Base-by-base conservation (phyloP, 1,140 invertebrate genomes). In the Mesaphorura yosii region DNA sequence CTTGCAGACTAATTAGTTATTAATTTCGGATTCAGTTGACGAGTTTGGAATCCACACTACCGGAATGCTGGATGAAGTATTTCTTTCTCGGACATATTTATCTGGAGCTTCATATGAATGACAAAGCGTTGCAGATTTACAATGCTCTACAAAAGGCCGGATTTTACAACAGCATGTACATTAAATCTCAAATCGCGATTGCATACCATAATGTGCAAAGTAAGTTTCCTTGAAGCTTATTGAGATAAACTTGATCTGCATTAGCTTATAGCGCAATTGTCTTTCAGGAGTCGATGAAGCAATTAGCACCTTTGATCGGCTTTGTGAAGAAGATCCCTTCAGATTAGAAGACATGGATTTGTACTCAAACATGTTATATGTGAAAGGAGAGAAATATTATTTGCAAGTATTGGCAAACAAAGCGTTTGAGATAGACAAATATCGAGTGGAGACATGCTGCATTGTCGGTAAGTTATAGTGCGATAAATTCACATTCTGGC, bases 401-500 rank as follows among this genome's bases (percentile, higher is more conserved):
- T 72, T 99, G 55, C 88, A 93, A 6, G 78, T 88, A 70, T 75
- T 99, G 53, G 94, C 95, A 6, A 91, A 98, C 66, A 81, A 84
- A 64, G 87, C 88, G 29, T 87, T 86, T 28, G 82, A 87, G 66
- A 91, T 95, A 58, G 93, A 98, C 69, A 96, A 96, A 73, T 98
- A 96, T 67, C 76, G 88, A 66, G 84, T 93, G 14, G 93, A 98
- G 74, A 98, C 94, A 1, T 98, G 94, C 70, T 97, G 91, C 74
- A 88, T 98, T 64, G 88, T 99, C 68, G 95, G 93, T 88, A 72
- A 76, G 70, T 58, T 52, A 49, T 59, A 44, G 19, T 10, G 44
- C 3, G 40, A n/a, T 27, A 23, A 29, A 47, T 42, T 22, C 12
- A 48, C 19, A 25, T 42, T 15, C 12, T 49, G 20, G 15, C 14